These are phyloP conservation scores for Gadopsis bispinosus DNA, from an alignment of 2,797 vertebrate genomes.

Conservation along the genomic window DNA sequence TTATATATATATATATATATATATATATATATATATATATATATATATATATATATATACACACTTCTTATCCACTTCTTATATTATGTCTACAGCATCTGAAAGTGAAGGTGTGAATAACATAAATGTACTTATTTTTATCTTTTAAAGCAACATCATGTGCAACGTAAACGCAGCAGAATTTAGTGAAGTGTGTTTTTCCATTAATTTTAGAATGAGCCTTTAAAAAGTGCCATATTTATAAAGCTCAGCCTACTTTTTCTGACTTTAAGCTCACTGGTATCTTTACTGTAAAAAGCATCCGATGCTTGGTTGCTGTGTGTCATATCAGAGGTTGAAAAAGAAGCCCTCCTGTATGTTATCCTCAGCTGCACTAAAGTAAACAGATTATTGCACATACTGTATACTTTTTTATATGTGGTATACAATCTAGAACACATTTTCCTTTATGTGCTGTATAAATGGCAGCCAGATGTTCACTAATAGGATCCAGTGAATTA, in stretches of 20 bases:
- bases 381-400: constrained; percentile 29
- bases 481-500: constrained; percentile 18
- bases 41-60: no score
- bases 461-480: background rate
- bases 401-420: constrained; percentile 2
- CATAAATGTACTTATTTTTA: background rate
- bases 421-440: background rate
- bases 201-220: background rate
- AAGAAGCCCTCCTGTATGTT: background rate
- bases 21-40: no score
- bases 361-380: constrained; percentile 21
- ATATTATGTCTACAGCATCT: background rate
- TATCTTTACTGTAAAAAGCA: constrained; percentile 24
- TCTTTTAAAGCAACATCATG: background rate
- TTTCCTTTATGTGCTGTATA: background rate
- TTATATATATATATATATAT: no score
- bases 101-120: background rate
- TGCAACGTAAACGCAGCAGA: background rate
- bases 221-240: constrained; percentile 25
- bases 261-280: constrained; percentile 15
- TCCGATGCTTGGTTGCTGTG: constrained; percentile 26
- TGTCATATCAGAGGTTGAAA: constrained; percentile 30
- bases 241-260: constrained; percentile 2
- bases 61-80: no score
- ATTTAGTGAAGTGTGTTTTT: background rate